phyloP scores from a whole-genome alignment of 2,113 vertebrate genomes.

The Brevimyrus niger region DNA sequence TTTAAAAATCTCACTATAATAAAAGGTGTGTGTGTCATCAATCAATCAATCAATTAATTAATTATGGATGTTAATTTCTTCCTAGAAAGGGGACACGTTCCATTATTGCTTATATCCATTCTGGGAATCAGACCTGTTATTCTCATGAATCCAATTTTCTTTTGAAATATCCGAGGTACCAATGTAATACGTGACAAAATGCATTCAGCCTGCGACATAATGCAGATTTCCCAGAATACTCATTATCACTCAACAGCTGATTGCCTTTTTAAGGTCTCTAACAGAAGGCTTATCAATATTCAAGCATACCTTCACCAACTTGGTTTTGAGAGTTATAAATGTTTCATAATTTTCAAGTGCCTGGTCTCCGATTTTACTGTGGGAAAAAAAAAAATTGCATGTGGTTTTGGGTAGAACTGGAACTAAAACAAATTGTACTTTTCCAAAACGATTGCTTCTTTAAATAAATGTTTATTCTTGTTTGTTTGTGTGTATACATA shows the following conservation, averaged over 20 bases:
- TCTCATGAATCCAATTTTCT: neutral
- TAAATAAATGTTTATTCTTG: neutral
- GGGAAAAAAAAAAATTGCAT: neutral
- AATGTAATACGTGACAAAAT: neutral
- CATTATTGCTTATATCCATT: neutral
- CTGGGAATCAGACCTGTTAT: neutral
- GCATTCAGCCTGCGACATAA: neutral
- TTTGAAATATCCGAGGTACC: neutral
- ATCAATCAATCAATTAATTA: neutral
- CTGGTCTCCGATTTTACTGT: neutral
- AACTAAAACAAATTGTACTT: neutral
- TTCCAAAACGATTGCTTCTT: neutral
- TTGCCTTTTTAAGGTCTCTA: neutral
- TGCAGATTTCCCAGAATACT: constrained; percentile 10
- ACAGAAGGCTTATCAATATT: constrained; percentile 20
- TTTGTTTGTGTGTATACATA: neutral
- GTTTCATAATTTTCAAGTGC: neutral
- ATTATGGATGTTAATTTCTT: neutral
- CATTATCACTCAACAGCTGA: constrained; percentile 17
- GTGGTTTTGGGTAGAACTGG: neutral
- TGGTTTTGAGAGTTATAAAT: neutral
- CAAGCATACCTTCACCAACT: constrained; percentile 1
- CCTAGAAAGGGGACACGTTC: neutral
- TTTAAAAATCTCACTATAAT: neutral
- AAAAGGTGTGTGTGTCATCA: neutral